Evolutionary conservation across 2,888 invertebrate genomes (phyloP), one percentile per base, ranked within the genome.

Genomic region (Hirtodrosophila trivittata): DNA sequence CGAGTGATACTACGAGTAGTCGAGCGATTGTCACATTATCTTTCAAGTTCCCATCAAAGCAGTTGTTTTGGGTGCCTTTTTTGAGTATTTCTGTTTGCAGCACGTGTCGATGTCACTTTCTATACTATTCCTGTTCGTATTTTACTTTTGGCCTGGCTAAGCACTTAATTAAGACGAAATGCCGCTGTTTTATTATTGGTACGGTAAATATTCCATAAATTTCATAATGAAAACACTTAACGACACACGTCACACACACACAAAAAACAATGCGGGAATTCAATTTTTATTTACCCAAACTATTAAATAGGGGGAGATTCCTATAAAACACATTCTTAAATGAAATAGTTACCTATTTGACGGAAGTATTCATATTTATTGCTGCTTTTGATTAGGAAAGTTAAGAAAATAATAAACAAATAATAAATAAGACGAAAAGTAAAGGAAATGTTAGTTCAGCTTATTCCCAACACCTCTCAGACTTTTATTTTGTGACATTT

Each of bases 151-250:
- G 54, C 58, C 59, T 37, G 58, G 57, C 69, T 45, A 73, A 82
- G 60, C 68, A 68, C 81, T 86, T 86, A 86, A 86, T 86, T 86
- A 88, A 86, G 87, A 76, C 69, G 82, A 75, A 78, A 71, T 71
- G 87, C 71, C 73, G 78, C 82, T 82, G 82, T 84, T 78, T 84
- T 84, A 76, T 78, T 81, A 84, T 76, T 65, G 64, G 59, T 56
- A 77, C 59, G 65, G 85, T 81, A 86, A 86, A 84, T 81, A 80
- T 62, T 69, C 55, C 85, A 80, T 80, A 80, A 86, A 86, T 80
- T 69, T 54, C 43, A 66, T 71, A 87, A 73, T 81, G 70, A 80
- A 84, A 72, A 70, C 71, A 84, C 71, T 80, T 86, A 80, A 86
- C 68, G 81, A 70, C 86, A 78, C 86, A 77, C 77, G 87, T 66